Evolutionary conservation across 1,140 invertebrate species (phyloP), one percentile per base, ranked within the genome.

Genomic region (Drosophila kanapiae): DNA sequence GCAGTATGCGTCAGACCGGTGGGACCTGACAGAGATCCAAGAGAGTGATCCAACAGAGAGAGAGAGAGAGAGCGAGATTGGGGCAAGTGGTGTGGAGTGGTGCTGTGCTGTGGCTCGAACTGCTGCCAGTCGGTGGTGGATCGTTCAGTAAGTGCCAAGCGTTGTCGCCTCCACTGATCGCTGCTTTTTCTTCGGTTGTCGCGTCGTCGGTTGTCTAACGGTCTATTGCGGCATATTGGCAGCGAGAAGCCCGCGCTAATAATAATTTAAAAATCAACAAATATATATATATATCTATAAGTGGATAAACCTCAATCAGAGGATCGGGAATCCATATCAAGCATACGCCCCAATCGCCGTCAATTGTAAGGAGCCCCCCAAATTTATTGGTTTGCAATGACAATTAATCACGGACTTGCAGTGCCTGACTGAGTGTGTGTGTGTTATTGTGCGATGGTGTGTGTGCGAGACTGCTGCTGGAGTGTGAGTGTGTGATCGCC

Each of bases 141-240:
- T 65, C 53, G 63, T 74, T 88, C 58, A 87, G 84, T 87, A 86
- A 82, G 84, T 87, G 64, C 80, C 82, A 83, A 86, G 79, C 74
- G 83, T 86, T 78, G 77, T 88, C 80, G 78, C 69, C 48, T 79
- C 83, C 77, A 82, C 80, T 61, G 63, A 37, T 53, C 42, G 71
- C 57, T 53, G 54, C 53, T 53, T 57, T 53, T 49, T 62, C 56
- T 45, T 59, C 60, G 77, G 75, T 80, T 47, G 57, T 61, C 80
- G 72, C 74, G 58, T 71, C 67, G 80, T 35, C 61, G 45, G 59
- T 58, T 81, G 53, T 80, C 53, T 78, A 84, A 80, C 80, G 84
- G 85, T 56, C 35, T 71, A 54, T 77, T 81, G 61, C 65, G 75
- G 48, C 63, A 62, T 76, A 77, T 78, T 65, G 80, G 59, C 77